Evolutionary conservation across 2,797 vertebrate species (phyloP).

Genomic region (Iguana delicatissima): DNA sequence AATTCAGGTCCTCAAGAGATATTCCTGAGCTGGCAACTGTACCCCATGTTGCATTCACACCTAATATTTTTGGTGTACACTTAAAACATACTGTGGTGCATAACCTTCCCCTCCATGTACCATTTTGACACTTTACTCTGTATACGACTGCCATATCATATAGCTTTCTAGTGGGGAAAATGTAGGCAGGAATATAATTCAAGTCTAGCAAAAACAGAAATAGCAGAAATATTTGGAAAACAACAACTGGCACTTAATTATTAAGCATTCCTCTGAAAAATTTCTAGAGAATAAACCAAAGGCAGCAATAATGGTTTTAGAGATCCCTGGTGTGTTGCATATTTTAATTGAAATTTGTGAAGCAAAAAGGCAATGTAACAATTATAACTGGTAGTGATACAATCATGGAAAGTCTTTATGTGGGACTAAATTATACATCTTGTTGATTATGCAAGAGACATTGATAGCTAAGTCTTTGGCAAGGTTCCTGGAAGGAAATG

Average conservation of each 20-base stretch:
- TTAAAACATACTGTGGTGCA: neutral
- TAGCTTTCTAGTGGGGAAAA: slow-evolving; percentile 47
- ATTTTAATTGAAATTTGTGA: slow-evolving; percentile 66
- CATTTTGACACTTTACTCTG: neutral
- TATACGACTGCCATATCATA: slow-evolving; percentile 49
- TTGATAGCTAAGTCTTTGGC: neutral
- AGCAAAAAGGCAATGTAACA: slow-evolving; percentile 68
- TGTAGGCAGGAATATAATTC: slow-evolving; percentile 36
- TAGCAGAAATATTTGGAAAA: slow-evolving; percentile 54
- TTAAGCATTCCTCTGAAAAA: slow-evolving; percentile 43
- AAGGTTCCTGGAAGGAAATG: neutral
- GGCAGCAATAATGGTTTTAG: neutral
- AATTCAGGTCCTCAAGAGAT: neutral
- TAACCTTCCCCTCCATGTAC: neutral
- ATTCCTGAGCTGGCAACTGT: neutral
- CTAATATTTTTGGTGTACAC: neutral
- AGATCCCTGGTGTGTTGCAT: slow-evolving; percentile 42
- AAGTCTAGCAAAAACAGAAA: slow-evolving; percentile 14
- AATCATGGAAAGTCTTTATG: slow-evolving; percentile 64
- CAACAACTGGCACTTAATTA: neutral
- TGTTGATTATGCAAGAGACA: slow-evolving; percentile 48
- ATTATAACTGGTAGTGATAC: slow-evolving; percentile 43
- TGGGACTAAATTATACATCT: slow-evolving; percentile 45
- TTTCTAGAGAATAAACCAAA: slow-evolving; percentile 39
- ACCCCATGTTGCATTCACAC: neutral